phyloP scores from a whole-genome alignment of 2,113 vertebrate species.

The Dolichotis patagonum region DNA sequence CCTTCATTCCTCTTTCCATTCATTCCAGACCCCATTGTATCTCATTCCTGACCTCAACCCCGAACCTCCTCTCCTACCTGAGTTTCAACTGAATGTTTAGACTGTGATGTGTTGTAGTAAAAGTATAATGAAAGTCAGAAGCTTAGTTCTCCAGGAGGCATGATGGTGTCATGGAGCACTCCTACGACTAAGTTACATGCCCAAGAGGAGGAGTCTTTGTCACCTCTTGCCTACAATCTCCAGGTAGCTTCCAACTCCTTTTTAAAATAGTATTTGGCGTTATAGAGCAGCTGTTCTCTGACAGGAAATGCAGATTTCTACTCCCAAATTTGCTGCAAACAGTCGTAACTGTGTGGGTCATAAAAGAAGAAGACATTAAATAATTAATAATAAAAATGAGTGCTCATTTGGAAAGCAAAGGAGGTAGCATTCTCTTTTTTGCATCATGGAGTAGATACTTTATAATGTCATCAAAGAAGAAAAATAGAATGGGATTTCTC shows the following conservation, averaged over 20 bases:
- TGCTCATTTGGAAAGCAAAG: slow-evolving; percentile 55
- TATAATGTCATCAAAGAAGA: background rate
- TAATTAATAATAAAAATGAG: slow-evolving; percentile 37
- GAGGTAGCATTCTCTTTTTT: background rate
- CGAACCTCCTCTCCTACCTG: background rate
- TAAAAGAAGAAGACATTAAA: background rate
- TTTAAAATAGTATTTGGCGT: background rate
- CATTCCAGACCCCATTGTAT: background rate
- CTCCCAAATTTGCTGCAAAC: background rate
- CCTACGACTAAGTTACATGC: background rate
- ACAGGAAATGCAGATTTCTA: background rate
- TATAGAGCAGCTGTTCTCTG: background rate
- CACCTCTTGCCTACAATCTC: background rate
- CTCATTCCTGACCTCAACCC: background rate
- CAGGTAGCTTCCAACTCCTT: background rate
- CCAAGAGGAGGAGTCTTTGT: background rate
- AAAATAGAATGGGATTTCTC: background rate
- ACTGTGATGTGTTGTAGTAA: background rate
- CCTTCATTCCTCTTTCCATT: background rate
- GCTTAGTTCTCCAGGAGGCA: background rate
- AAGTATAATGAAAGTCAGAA: background rate
- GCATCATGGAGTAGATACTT: background rate
- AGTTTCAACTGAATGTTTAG: background rate
- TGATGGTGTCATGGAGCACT: background rate
- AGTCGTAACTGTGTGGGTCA: background rate